Evolutionary conservation across 2,888 invertebrate species (phyloP).

Genomic region (Drosophila bunnanda): DNA sequence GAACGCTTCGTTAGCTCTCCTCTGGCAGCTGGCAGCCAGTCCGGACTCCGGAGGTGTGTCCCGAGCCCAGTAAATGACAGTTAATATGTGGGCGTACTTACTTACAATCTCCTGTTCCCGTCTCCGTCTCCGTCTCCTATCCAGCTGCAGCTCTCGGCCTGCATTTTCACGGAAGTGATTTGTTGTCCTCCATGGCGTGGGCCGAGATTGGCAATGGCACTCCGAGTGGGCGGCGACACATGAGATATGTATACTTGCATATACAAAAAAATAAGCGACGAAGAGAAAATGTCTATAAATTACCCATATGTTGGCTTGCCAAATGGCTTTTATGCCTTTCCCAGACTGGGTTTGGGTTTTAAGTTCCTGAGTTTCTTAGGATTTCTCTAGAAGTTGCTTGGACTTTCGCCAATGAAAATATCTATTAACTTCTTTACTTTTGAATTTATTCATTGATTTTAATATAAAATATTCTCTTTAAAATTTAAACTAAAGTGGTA

Average conservation of each 20-base stretch:
- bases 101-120: background rate
- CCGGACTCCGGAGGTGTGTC: slow-evolving; percentile 48
- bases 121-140: background rate
- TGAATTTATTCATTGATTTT: background rate
- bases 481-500: background rate
- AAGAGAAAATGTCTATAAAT: slow-evolving; percentile 41
- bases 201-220: slow-evolving; percentile 42
- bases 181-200: slow-evolving; percentile 45
- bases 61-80: slow-evolving; percentile 26
- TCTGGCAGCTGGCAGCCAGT: slow-evolving; percentile 7
- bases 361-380: background rate
- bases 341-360: background rate
- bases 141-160: slow-evolving; percentile 58
- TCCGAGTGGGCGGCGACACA: slow-evolving; percentile 42
- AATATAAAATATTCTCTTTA: no score
- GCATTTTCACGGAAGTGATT: slow-evolving; percentile 67
- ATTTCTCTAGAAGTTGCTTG: background rate
- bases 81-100: slow-evolving; percentile 42
- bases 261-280: slow-evolving; percentile 4
- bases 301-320: slow-evolving; percentile 12
- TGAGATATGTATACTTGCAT: slow-evolving; percentile 11
- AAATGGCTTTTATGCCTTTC: slow-evolving; percentile 12
- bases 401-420: no score
- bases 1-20: slow-evolving; percentile 47
- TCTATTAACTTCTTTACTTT: background rate